Evolutionary conservation across 2,888 invertebrate genomes (phyloP), one percentile per base, ranked within the genome.

Genomic region (Drosophila mulleri): DNA sequence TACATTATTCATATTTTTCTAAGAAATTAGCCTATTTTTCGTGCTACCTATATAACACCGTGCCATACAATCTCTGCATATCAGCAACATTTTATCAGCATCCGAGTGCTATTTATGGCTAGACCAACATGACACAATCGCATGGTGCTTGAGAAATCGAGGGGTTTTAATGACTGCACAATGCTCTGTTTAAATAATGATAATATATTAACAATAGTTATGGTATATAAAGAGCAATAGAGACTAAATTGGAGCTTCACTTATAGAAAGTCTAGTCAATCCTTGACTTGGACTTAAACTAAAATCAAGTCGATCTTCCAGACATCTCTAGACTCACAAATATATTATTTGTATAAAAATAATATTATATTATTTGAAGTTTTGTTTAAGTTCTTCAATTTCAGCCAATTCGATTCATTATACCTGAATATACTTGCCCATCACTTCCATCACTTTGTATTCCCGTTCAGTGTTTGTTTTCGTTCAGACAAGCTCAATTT

Each of bases 401-500:
- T 48, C 29, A n/a, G 6, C 0, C 12, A 5, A 14, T 8, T 12
- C 11, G 0, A 14, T 8, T 8, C 7, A 0, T 18, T 18, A 3
- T 12, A 14, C 9, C 7, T 32, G 18, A 32, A 32, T 50, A 50
- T 18, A 50, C 32, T 50, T 32, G 0, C 12, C 50, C 11, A 48
- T 11, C 1, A 32, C 18, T 32, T 50, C 50, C 32, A 50, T 32
- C 14, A 35, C 18, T 18, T 50, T 35, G 14, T 14, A 20, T 50
- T 14, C 50, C 12, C 14, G 35, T 35, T 35, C 32, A 8, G 32
- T 8, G 50, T 35, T n/a, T 35, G 50, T 50, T 35, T 18, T 50
- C 14, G 32, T 35, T 50, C 14, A 20, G 12, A 35, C 50, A 20
- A 50, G 32, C 20, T 35, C 32, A 50, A 50, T 76, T 75, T 50